phyloP scores from a whole-genome alignment of 2,888 invertebrate genomes.

The Drosophila diplacantha region DNA sequence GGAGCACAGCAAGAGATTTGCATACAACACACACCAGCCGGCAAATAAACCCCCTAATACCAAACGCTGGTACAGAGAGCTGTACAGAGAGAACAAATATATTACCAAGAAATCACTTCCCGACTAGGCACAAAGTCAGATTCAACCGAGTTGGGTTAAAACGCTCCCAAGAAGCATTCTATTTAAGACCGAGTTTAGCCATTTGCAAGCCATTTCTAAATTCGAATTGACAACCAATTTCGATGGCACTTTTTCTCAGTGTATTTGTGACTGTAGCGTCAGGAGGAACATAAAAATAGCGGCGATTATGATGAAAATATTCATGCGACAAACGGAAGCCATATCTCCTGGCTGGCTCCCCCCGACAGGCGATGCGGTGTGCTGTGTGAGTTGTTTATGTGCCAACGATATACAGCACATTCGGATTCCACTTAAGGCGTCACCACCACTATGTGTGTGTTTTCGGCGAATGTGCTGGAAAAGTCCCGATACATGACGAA shows the following conservation, averaged over 20 bases:
- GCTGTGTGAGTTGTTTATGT: conserved; percentile 57
- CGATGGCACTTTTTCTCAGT: conserved; percentile 3
- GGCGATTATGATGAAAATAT: conserved; percentile 71
- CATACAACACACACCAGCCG: conserved; percentile 38
- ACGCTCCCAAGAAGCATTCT: rapidly evolving
- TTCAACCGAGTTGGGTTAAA: rapidly evolving
- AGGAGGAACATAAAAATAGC: conserved; percentile 64
- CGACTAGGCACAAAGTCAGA: background rate
- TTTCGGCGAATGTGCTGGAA: conserved; percentile 46
- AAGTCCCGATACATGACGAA: conserved; percentile 23
- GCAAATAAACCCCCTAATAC: conserved; percentile 41
- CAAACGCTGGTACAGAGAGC: conserved; percentile 32
- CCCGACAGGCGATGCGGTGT: conserved; percentile 27
- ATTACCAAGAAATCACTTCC: rapidly evolving
- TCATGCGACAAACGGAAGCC: conserved; percentile 67
- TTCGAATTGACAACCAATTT: background rate
- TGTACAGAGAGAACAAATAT: background rate
- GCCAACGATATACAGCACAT: conserved; percentile 66
- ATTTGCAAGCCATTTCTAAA: background rate
- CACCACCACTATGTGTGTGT: conserved; percentile 34
- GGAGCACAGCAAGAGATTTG: conserved; percentile 64
- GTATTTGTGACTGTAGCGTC: conserved; percentile 15
- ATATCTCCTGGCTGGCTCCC: conserved; percentile 40
- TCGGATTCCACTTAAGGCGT: conserved; percentile 65
- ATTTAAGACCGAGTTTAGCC: rapidly evolving